phyloP scores from a whole-genome alignment of 2,113 vertebrate species.

The Nettapus auritus region DNA sequence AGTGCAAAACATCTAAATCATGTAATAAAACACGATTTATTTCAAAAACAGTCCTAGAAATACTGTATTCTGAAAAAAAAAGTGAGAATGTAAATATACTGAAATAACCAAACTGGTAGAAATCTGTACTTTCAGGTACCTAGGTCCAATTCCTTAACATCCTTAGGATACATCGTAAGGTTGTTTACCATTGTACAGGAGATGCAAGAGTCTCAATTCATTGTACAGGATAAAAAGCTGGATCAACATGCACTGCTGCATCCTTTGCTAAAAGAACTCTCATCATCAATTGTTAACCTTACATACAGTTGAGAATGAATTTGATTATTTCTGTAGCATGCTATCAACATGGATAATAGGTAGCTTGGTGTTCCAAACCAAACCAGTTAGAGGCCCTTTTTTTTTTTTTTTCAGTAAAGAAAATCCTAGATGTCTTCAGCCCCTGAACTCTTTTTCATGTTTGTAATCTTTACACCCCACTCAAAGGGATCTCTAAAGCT shows the following conservation, averaged over 20 bases:
- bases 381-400: background rate
- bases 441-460: conserved; percentile 38
- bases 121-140: background rate
- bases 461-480: conserved; percentile 63
- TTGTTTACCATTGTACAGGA: background rate
- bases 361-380: conserved; percentile 15
- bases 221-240: background rate
- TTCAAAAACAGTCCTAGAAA: background rate
- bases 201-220: background rate
- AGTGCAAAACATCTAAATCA: background rate
- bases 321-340: background rate
- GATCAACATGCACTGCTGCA: background rate
- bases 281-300: background rate
- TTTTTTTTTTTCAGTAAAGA: background rate
- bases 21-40: background rate
- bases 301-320: background rate
- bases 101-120: background rate
- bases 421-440: conserved; percentile 7
- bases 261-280: background rate
- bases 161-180: too few species aligned
- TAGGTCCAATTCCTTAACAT: background rate
- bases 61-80: background rate
- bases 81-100: background rate
- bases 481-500: conserved; percentile 74
- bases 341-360: background rate